These are phyloP conservation scores for Hapalemur alaotrensis DNA, from an alignment of 2,797 vertebrate species.

Conservation along the genomic window DNA sequence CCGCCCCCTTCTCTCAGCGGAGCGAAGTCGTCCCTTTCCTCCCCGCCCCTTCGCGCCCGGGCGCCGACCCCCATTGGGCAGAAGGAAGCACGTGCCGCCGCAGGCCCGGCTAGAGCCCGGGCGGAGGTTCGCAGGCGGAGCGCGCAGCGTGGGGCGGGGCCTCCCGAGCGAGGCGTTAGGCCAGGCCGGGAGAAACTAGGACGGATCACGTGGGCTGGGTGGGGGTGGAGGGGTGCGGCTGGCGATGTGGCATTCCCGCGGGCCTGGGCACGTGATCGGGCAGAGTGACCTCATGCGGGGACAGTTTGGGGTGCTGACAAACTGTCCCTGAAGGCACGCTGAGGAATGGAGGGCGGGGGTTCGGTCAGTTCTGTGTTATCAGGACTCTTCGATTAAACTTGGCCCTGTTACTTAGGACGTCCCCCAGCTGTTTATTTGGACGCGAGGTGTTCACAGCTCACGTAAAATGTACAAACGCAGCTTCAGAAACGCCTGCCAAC, in stretches of 20 bases:
- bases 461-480: background rate
- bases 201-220: constrained; percentile 50
- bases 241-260: constrained; percentile 55
- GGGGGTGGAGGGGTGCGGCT: constrained; percentile 48
- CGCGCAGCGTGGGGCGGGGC: constrained; percentile 49
- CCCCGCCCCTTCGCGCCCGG: constrained; percentile 40
- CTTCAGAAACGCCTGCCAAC: background rate
- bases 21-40: background rate
- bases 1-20: constrained; percentile 68
- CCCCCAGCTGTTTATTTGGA: background rate
- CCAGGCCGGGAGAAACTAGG: constrained; percentile 23
- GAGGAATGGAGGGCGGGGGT: background rate
- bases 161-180: background rate
- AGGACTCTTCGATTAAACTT: background rate
- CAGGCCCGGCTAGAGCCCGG: background rate
- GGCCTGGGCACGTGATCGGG: constrained; percentile 34
- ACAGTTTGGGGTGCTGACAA: background rate
- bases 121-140: background rate
- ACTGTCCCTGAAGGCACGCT: background rate
- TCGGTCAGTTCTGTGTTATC: background rate
- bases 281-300: constrained; percentile 33
- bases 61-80: constrained; percentile 53
- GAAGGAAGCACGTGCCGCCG: constrained; percentile 50
- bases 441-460: background rate
- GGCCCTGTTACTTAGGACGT: background rate